A percentile compares a stretch with the other conserved stretches of the same genome.
phyloP scores from a whole-genome alignment of 2,888 invertebrate genomes.

The Trilocha varians region DNA sequence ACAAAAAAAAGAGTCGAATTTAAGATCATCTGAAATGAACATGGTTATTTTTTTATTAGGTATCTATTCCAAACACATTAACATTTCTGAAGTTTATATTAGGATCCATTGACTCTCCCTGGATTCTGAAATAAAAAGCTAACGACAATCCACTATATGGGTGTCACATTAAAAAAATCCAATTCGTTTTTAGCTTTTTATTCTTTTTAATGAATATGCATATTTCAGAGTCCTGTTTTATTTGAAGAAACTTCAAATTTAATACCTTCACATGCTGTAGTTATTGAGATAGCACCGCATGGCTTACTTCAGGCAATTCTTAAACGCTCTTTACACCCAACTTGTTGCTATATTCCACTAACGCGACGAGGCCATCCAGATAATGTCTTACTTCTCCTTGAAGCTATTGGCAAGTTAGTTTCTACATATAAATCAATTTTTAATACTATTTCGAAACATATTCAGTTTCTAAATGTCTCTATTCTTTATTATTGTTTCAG shows the following conservation, averaged over 20 bases:
- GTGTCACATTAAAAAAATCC: too few relatives aligned
- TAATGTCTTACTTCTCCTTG: conserved; percentile 65
- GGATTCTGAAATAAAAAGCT: too few relatives aligned
- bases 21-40: too few relatives aligned
- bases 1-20: too few relatives aligned
- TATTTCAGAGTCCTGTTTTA: conserved; percentile 65
- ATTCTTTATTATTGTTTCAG: conserved; percentile 50
- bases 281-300: conserved; percentile 90
- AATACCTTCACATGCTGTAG: conserved; percentile 83
- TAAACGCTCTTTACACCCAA: conserved; percentile 77
- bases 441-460: too few relatives aligned
- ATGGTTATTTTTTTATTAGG: too few relatives aligned
- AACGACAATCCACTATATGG: too few relatives aligned
- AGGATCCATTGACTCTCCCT: too few relatives aligned
- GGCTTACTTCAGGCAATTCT: conserved; percentile 80
- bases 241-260: conserved; percentile 84
- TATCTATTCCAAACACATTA: too few relatives aligned
- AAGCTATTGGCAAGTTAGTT: conserved; percentile 60
- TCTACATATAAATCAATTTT: not conserved
- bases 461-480: too few relatives aligned
- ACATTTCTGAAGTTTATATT: too few relatives aligned
- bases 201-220: too few relatives aligned
- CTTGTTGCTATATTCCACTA: conserved; percentile 78
- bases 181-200: not conserved
- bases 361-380: conserved; percentile 79